Conservation (phyloP, 1,140 invertebrate genomes). For the Ostrea denselamellosa region DNA sequence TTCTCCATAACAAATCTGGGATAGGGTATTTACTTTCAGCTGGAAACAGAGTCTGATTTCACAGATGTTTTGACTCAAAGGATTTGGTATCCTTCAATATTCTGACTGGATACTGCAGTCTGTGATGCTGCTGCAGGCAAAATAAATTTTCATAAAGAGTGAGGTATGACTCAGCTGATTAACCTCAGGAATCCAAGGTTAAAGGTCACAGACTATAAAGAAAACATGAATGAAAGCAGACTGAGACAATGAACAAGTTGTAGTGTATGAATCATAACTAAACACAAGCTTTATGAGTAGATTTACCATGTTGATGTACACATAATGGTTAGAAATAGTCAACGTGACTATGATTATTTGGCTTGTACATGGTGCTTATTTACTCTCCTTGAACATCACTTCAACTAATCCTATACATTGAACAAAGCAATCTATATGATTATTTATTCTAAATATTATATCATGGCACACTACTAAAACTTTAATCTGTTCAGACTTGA, state of each 20-base stretch:
- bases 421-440: too few species aligned
- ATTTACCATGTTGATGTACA: background rate
- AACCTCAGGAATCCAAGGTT: background rate
- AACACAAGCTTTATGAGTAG: too few species aligned
- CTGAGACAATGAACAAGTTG: background rate
- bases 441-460: too few species aligned
- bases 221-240: constrained; percentile 23
- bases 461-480: too few species aligned
- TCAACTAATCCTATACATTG: too few species aligned
- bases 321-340: background rate
- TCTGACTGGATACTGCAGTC: background rate
- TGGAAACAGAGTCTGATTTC: background rate
- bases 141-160: background rate
- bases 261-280: constrained; percentile 13
- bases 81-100: background rate
- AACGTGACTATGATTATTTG: background rate
- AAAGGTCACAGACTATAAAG: background rate
- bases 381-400: too few species aligned
- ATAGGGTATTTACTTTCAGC: too few species aligned
- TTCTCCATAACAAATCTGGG: too few species aligned
- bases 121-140: background rate
- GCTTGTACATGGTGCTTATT: background rate
- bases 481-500: background rate
- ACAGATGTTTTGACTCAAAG: background rate
- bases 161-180: constrained; percentile 22